phyloP scores from a whole-genome alignment of 2,888 invertebrate genomes.

The Tortricodes alternella region DNA sequence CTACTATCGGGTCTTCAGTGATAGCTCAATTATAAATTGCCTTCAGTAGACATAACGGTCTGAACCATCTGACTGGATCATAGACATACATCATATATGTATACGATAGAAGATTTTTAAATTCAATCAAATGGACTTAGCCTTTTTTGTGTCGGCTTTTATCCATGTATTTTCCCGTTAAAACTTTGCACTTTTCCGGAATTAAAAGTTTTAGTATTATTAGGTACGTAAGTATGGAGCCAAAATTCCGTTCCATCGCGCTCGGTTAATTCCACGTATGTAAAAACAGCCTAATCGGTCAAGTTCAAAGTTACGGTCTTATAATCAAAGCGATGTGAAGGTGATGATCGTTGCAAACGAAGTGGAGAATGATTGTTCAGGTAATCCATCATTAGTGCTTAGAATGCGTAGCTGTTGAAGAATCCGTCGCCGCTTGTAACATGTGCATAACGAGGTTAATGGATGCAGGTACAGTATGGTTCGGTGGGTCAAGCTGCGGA shows the following conservation, averaged over 20 bases:
- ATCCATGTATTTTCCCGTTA: too few relatives aligned
- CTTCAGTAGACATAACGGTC: too few relatives aligned
- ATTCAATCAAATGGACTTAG: too few relatives aligned
- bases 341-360: constrained; percentile 23
- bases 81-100: too few relatives aligned
- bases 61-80: too few relatives aligned
- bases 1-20: neutral
- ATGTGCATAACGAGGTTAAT: constrained; percentile 64
- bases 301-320: constrained; percentile 5
- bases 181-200: too few relatives aligned
- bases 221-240: neutral
- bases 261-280: constrained; percentile 8
- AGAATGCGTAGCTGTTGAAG: constrained; percentile 29
- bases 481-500: constrained; percentile 34
- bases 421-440: constrained; percentile 31
- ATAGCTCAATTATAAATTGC: too few relatives aligned
- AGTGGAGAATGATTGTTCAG: constrained; percentile 17
- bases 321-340: constrained; percentile 7
- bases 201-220: neutral
- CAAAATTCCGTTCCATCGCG: neutral
- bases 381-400: constrained; percentile 40
- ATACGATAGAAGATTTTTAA: too few relatives aligned
- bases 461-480: constrained; percentile 45
- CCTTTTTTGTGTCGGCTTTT: too few relatives aligned
- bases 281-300: constrained; percentile 6